A percentile compares a stretch with the other conserved stretches of the same genome.
Conservation (phyloP, 2,888 invertebrate species). For the Drosophila parthenogenetica region DNA sequence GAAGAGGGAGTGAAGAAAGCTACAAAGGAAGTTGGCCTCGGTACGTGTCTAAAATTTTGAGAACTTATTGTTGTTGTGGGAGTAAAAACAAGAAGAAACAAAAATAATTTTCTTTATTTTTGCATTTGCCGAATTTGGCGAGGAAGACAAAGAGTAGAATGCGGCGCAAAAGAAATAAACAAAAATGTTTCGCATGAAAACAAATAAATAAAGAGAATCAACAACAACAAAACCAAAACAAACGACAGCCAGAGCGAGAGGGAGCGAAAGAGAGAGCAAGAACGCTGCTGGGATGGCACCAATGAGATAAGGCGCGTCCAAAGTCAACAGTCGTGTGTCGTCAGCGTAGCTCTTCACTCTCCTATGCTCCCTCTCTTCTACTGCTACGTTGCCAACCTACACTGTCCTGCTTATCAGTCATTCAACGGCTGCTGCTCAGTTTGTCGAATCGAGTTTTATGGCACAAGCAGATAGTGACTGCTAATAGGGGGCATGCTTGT, state of each 20-base stretch:
- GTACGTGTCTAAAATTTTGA: slow-evolving; percentile 72
- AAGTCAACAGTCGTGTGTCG: slow-evolving; percentile 18
- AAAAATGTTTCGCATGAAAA: slow-evolving; percentile 70
- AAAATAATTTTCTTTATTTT: slow-evolving; percentile 36
- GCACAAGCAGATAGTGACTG: slow-evolving; percentile 50
- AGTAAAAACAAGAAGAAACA: slow-evolving; percentile 23
- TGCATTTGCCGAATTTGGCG: slow-evolving; percentile 50
- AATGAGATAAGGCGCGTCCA: slow-evolving; percentile 50
- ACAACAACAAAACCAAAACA: slow-evolving; percentile 10
- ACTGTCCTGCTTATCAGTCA: slow-evolving; percentile 55
- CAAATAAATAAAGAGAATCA: slow-evolving; percentile 59
- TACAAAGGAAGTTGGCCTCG: slow-evolving; percentile 51
- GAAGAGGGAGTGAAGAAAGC: slow-evolving; percentile 9
- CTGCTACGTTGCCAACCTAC: neutral
- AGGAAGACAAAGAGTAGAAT: slow-evolving; percentile 47
- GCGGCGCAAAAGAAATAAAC: slow-evolving; percentile 60
- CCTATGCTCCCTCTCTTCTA: neutral
- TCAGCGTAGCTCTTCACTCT: slow-evolving; percentile 8
- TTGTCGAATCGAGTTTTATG: slow-evolving; percentile 29
- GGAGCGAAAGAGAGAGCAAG: neutral
- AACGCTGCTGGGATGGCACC: slow-evolving; percentile 27
- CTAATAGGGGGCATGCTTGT: slow-evolving; percentile 16
- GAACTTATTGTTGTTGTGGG: slow-evolving; percentile 33
- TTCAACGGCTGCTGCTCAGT: slow-evolving; percentile 34
- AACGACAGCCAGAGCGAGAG: slow-evolving; percentile 2